phyloP scores from a whole-genome alignment of 2,113 vertebrate species.

The Phyllostomus discolor region DNA sequence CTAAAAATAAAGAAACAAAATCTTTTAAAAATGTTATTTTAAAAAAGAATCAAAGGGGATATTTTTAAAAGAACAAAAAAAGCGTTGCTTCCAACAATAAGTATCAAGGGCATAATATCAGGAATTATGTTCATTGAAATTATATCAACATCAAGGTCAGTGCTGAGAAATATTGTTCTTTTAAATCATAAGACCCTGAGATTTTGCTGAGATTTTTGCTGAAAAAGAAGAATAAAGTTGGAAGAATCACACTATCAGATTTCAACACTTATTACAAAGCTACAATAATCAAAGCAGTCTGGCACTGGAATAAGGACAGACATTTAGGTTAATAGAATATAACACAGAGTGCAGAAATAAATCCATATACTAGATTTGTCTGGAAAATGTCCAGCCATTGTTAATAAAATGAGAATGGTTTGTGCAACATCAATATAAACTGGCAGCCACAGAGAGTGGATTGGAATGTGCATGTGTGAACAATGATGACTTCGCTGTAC shows the following conservation, averaged over 20 bases:
- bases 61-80: neutral
- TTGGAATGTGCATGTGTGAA: too few species aligned
- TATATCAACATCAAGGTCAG: neutral
- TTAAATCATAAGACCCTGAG: neutral
- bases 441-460: too few species aligned
- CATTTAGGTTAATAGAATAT: neutral
- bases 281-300: neutral
- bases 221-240: neutral
- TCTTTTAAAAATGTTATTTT: too few species aligned
- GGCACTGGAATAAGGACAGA: neutral
- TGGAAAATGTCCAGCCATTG: too few species aligned
- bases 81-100: neutral
- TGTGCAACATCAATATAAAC: too few species aligned
- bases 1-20: too few species aligned
- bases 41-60: too few species aligned
- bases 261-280: neutral
- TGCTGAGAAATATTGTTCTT: neutral
- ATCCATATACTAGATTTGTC: neutral
- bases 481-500: too few species aligned
- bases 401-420: too few species aligned
- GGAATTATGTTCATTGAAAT: neutral
- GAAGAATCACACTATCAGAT: neutral
- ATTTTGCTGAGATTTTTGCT: neutral
- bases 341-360: neutral
- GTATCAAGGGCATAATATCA: neutral